A percentile compares a stretch with the other conserved stretches of the same genome.
Evolutionary conservation across 2,113 vertebrate genomes (phyloP).

Genomic region (Phrynocephalus versicolor): DNA sequence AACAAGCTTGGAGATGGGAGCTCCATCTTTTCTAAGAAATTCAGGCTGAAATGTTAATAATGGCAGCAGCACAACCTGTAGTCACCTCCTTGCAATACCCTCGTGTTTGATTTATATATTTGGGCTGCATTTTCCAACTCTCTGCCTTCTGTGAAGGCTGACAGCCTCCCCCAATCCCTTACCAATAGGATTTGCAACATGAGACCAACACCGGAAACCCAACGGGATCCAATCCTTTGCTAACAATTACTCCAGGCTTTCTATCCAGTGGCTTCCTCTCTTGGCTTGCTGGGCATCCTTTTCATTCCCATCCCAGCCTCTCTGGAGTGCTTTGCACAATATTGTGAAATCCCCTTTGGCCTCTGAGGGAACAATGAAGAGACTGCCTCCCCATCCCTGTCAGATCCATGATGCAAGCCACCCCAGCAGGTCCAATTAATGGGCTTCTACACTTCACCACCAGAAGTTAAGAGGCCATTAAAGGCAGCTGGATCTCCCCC

Average conservation of each 20-base stretch:
- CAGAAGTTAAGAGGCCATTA: conserved; percentile 8
- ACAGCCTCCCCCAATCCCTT: too few relatives aligned
- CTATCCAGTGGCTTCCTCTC: not conserved
- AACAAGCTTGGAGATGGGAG: not conserved
- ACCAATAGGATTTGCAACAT: not conserved
- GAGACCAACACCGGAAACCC: not conserved
- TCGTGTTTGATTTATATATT: not conserved
- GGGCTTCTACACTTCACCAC: fast-evolving
- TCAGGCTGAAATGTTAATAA: not conserved
- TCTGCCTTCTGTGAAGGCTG: not conserved
- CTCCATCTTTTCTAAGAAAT: not conserved
- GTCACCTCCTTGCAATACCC: not conserved
- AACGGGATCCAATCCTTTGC: not conserved
- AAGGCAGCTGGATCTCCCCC: not conserved
- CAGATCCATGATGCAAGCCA: not conserved
- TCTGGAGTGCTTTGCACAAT: not conserved
- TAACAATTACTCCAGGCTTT: not conserved
- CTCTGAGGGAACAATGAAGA: not conserved
- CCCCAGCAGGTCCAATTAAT: not conserved
- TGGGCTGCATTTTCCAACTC: not conserved
- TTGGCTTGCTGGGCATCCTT: not conserved
- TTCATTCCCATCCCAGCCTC: not conserved
- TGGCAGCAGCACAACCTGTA: too few relatives aligned
- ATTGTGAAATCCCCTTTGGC: not conserved
- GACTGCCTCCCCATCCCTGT: not conserved